Base-by-base conservation (phyloP, 2,888 invertebrate genomes). In the Zhuqinia jingwanae region DNA sequence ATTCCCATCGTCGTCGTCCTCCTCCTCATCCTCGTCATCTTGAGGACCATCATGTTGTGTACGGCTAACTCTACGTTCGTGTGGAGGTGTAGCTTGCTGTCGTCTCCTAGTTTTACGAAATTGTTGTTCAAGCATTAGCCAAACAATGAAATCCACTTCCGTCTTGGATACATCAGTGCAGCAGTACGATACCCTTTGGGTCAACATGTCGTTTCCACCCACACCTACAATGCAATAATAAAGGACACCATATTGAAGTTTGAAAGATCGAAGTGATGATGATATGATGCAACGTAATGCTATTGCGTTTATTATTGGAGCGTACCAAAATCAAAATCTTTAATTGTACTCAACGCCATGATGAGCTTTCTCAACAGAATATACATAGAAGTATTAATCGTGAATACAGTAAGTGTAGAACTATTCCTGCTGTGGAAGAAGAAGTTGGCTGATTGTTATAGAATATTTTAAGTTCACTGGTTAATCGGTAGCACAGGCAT, bases 301-400 rank as follows among this genome's bases (percentile, higher is more conserved):
- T n/a, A n/a, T n/a, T n/a, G n/a, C n/a, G n/a, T n/a, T n/a, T n/a
- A n/a, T n/a, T n/a, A n/a, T n/a, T n/a, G 30, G 3, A 47, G 22
- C 58, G 77, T 86, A 89, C 89, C 88, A 47, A 88, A 85, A 70
- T 89, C 89, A 79, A 89, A 89, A 22, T 89, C 89, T 63, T 68
- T 88, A 27, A 89, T 85, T n/a, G 88, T 87, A 20, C 84, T 42
- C 45, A 87, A 68, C 30, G 81, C n/a, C 81, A 73, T 73, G 15
- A 42, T 17, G 58, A 36, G 8, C 15, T 36, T 36, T 36, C 36
- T 36, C 42, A 42, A 8, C 42, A 11, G 5, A 42, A 42, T 8
- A 8, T 42, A 42, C 42, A 8, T 11, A 42, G 42, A 11, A 42
- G 42, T 42, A 8, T 42, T 11, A 42, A 42, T 42, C n/a, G n/a